Base-by-base conservation (phyloP, 2,888 invertebrate genomes). In the Drosophila borborema region DNA sequence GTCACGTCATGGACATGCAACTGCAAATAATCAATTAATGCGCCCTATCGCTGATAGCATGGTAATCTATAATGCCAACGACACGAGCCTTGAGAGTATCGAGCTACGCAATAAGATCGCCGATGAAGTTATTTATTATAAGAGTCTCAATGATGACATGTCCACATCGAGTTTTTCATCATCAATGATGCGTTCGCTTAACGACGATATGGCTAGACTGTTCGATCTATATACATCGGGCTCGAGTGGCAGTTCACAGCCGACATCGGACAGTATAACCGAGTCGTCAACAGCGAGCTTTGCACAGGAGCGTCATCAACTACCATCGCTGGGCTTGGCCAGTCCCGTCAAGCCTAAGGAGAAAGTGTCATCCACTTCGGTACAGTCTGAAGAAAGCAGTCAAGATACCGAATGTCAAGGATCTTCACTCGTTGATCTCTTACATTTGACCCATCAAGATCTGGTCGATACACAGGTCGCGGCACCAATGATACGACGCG, bases 401-500 rank as follows among this genome's bases (percentile, higher is more conserved):
- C 38, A 14, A 14, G 38, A 4, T 14, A 6, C 14, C 14, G 3
- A 14, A 16, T 16, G 38, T 16, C 7, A 40, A 2, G 38, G 16
- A 40, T 3, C 38, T 0, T 6, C 14, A 2, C 0, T 40, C 6
- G 2, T 16, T 5, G 14, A 40, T 6, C 0, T 16, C 6, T 16
- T 40, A 1, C 10, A 8, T 2, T 23, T 48, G 0, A 59, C n/a
- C 2, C 1, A 31, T 5, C 9, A 31, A 18, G 60, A 60, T 4
- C 40, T 60, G 14, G 40, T 60, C 48, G 31, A 31, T 4, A 7
- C 40, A 5, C 9, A 31, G 40, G 40, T 60, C 20, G 41, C 49
- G 2, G 60, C 60, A 10, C 60, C 60, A 18, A 49, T 60, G 40
- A 49, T 60, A 18, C 28, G 40, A 0, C 40, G 60, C 23, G 49